phyloP scores from a whole-genome alignment of 2,113 vertebrate species.

The Chloroceryle aenea region DNA sequence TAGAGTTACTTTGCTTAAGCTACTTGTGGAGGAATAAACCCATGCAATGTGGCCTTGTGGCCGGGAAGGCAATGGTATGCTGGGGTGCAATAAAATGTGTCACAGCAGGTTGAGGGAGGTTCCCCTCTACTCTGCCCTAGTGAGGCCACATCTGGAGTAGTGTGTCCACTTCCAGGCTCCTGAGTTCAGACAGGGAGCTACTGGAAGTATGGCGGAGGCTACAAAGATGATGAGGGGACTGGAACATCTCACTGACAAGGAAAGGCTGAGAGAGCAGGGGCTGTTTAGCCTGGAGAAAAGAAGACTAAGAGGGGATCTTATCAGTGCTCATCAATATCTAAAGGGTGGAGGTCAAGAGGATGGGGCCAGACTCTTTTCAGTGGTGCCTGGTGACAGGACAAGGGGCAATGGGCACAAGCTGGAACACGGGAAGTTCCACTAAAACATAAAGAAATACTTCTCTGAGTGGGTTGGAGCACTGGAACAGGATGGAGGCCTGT shows the following conservation, averaged over 20 bases:
- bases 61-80: not conserved
- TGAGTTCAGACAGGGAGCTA: not conserved
- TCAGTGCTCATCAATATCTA: not conserved
- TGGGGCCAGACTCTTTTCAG: too few species aligned
- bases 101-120: not conserved
- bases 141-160: not conserved
- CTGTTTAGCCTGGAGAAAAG: not conserved
- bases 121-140: not conserved
- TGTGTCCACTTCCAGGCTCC: not conserved
- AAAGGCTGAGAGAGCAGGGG: not conserved
- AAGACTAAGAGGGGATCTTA: not conserved
- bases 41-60: too few species aligned
- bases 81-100: not conserved
- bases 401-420: too few species aligned
- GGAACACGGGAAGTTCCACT: too few species aligned
- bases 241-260: not conserved
- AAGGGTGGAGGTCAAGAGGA: not conserved
- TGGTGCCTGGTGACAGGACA: too few species aligned
- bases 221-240: not conserved
- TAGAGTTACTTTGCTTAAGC: not conserved
- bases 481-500: too few species aligned
- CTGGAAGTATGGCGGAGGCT: too few species aligned
- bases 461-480: too few species aligned
- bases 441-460: too few species aligned
- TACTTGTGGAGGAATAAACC: not conserved